Evolutionary conservation across 2,888 invertebrate species (phyloP).

Genomic region (Chymomyza caudatula): DNA sequence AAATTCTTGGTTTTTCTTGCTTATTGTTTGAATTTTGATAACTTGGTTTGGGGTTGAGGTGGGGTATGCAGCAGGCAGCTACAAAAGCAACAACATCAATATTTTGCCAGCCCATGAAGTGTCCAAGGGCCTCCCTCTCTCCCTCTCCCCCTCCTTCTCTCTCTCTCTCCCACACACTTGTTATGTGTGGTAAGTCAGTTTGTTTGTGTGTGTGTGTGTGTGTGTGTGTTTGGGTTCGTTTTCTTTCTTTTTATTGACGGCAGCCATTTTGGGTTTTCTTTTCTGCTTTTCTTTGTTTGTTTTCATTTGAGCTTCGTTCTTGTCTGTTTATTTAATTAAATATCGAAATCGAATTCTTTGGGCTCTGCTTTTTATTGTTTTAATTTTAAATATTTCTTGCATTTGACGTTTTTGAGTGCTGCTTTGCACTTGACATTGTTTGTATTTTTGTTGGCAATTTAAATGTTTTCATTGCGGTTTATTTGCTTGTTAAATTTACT

Average conservation of each 20-base stretch:
- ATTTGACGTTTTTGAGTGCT: constrained; percentile 7
- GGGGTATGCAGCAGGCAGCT: neutral
- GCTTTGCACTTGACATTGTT: constrained; percentile 33
- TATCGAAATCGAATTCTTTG: constrained; percentile 6
- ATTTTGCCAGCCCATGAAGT: constrained; percentile 2
- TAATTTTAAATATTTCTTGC: constrained; percentile 11
- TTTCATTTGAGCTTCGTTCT: neutral
- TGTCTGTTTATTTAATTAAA: constrained; percentile 44
- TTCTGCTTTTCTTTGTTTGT: neutral
- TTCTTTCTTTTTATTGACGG: neutral
- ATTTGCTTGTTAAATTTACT: constrained; percentile 24
- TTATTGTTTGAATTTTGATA: constrained; percentile 46
- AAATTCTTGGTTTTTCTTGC: constrained; percentile 9
- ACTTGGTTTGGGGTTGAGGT: constrained; percentile 21
- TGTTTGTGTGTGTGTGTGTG: neutral
- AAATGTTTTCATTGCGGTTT: neutral
- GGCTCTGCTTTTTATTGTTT: neutral
- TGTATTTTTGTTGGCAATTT: constrained; percentile 8
- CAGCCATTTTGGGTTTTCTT: neutral
- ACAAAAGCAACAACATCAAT: neutral
- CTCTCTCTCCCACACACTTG: neutral
- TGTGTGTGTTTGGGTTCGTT: neutral
- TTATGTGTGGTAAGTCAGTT: neutral
- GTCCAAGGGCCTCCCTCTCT: neutral
- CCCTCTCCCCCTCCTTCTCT: too few relatives aligned